Base-by-base conservation (phyloP, 2,888 invertebrate species). In the Drosophila anomalata region DNA sequence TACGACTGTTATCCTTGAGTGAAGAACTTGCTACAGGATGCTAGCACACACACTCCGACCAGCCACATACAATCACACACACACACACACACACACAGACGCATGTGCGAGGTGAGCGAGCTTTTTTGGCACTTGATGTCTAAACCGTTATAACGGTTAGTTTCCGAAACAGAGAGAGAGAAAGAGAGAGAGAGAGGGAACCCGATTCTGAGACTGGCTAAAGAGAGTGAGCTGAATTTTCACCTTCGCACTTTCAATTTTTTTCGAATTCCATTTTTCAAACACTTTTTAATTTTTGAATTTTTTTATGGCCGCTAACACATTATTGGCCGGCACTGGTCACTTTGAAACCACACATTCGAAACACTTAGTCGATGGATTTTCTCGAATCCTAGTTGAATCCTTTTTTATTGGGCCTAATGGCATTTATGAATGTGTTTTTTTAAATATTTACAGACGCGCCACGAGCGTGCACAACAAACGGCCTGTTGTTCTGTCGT, bases 1-100 rank as follows among this genome's bases (percentile, higher is more conserved):
- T 79, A 78, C 79, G 81, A 87, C 87, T 85, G 81, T 82, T 87
- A 88, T 89, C 87, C 85, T 90, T 89, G 79, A 86, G 75, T 89
- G 79, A 85, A 89, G 89, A 78, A 88, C 85, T 87, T 79, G 80
- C 77, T 70, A 82, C 78, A 82, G 88, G 88, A 85, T 87, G 83
- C 83, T 80, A 73, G 73, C 70, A 72, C 77, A 76, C 61, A 70
- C 52, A 50, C 58, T 55, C 76, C 72, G 60, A 59, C 65, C 52
- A 9, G 29, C 9, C 29, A 29, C 29, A 29, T 29, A 29, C 29
- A 29, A 29, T 29, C 29, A 48, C 56, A 47, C 58, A 48, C 51
- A 55, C 71, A 67, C 67, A 42, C 17, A 54, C 72, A n/a, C 56
- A 69, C 54, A 72, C 55, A 65, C 69, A 59, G 41, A 78, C 75